Evolutionary conservation across 2,113 vertebrate species (phyloP).

Genomic region (Gallinago media): DNA sequence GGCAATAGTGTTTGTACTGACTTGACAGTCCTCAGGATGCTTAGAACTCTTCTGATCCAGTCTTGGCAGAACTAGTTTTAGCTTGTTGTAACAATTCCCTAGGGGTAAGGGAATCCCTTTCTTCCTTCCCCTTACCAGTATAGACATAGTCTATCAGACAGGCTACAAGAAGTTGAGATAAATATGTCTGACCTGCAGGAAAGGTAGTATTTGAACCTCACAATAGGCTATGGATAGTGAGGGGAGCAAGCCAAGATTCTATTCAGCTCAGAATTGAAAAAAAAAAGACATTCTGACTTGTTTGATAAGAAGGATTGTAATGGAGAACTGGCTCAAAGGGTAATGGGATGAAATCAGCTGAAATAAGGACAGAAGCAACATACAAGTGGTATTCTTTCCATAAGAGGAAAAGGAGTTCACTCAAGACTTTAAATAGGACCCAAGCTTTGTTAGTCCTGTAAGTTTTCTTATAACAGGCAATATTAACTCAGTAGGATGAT

Average conservation of each 20-base stretch:
- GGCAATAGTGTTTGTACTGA: background rate
- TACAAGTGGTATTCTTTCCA: background rate
- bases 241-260: background rate
- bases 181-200: background rate
- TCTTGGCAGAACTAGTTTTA: background rate
- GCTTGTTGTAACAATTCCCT: background rate
- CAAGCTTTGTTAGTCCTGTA: no score
- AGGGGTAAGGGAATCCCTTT: background rate
- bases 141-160: background rate
- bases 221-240: background rate
- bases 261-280: background rate
- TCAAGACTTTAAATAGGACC: background rate
- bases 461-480: no score
- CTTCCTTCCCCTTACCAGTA: background rate
- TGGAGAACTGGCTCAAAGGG: background rate
- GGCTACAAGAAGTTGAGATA: background rate
- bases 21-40: background rate
- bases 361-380: background rate
- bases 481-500: background rate
- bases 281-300: background rate
- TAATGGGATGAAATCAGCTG: background rate
- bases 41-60: background rate
- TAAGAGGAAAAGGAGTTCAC: background rate
- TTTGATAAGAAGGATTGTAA: background rate
- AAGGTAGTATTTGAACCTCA: background rate